Base-by-base conservation (phyloP, 2,797 vertebrate genomes). In the Labroides dimidiatus region DNA sequence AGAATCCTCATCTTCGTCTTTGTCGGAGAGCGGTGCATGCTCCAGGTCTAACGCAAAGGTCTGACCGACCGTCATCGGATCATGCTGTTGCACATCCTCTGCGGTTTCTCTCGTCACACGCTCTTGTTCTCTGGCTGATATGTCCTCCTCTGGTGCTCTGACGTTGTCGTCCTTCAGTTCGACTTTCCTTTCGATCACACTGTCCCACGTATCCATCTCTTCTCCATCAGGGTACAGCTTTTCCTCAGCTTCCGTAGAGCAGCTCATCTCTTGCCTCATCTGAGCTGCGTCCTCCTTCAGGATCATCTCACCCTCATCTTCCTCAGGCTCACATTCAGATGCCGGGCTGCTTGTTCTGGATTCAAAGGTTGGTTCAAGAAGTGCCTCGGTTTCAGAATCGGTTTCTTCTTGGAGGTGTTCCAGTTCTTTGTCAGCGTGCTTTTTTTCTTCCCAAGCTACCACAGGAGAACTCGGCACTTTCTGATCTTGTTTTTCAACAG, bases 201-300 rank as follows among this genome's bases (percentile, higher is more conserved):
- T 91, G 12, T 94, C 92, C 79, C 82, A 89, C 2, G 89, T 88
- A 33, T 92, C 92, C 86, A 90, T 92, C 74, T 89, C 90, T 60
- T 91, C 88, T 64, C 91, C 90, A n/a, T 92, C 89, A 0, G 84
- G 85, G 66, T 90, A 90, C 65, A 92, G 61, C 64, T 75, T 80
- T 15, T 93, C 87, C 37, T 85, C 87, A 1, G 47, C 67, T 15
- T 2, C 10, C 13, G 6, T 2, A 4, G 70, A 64, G 41, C 52
- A 1, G 14, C 45, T 78, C 0, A 16, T 17, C 49, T 71, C 76
- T 27, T 74, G 63, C 48, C 10, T 75, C 16, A 60, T 69, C 36
- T 69, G 27, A 2, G 0, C 60, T 49, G 45, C 61, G 16, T 62
- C 62, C 5, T 72, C 53, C 17, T 73, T 60, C 10, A 43, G 41